Evolutionary conservation across 2,888 invertebrate genomes (phyloP).

Genomic region (Terebella lapidaria): DNA sequence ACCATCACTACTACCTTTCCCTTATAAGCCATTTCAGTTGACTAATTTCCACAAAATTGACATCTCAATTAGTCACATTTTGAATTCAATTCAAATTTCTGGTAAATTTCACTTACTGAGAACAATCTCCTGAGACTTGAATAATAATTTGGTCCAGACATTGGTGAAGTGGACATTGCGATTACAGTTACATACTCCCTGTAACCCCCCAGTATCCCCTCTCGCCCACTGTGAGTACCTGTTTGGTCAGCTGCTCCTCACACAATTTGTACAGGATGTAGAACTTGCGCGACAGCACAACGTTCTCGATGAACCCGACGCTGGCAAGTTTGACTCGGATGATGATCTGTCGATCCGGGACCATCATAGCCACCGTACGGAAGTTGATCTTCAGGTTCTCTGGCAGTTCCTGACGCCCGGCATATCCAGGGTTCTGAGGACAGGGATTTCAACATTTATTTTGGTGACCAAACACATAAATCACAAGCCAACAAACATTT

Average conservation of each 20-base stretch:
- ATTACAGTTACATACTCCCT: no score
- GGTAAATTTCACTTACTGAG: no score
- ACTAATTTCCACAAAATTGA: no score
- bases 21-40: no score
- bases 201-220: no score
- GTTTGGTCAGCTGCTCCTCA: conserved; percentile 55
- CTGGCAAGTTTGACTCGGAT: conserved; percentile 54
- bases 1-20: no score
- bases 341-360: conserved; percentile 54
- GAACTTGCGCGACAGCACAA: conserved; percentile 52
- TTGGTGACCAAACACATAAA: background rate
- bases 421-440: conserved; percentile 53
- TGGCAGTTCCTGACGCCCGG: conserved; percentile 54
- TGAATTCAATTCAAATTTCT: no score
- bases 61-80: no score
- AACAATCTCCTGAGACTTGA: no score
- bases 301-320: conserved; percentile 53
- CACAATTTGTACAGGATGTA: conserved; percentile 54
- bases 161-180: no score
- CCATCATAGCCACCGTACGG: conserved; percentile 55
- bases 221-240: no score
- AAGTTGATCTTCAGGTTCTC: conserved; percentile 56
- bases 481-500: background rate
- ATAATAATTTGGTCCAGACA: no score
- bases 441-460: background rate